Evolutionary conservation across 2,888 invertebrate genomes (phyloP), one percentile per base, ranked within the genome.

Genomic region (Cerastoderma edule): DNA sequence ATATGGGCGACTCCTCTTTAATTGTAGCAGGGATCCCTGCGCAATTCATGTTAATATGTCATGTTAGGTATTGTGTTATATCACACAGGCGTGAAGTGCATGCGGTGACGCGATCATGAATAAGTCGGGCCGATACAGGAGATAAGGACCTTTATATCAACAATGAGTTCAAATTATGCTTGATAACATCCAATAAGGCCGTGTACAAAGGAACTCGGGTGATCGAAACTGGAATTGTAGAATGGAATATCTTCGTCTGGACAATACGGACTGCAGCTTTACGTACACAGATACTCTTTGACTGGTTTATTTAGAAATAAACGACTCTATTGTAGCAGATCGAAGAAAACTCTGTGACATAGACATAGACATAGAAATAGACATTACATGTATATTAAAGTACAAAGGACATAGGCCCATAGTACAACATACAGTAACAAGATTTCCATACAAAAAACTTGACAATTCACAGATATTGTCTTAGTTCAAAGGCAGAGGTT

Each of bases 1-100:
- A n/a, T n/a, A n/a, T n/a, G n/a, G n/a, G n/a, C n/a, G n/a, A n/a
- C n/a, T n/a, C n/a, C n/a, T n/a, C 4, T 13, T 1, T 24, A n/a
- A 8, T 22, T 24, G 16, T 22, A 22, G 50, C 6, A 16, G 6
- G 6, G 6, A 50, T 10, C 10, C 50, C 6, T 50, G 10, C 6
- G 6, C 22, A 50, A 27, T 8, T 8, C 13, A 54, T 54, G 13
- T 13, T 28, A 53, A 3, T 53, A 46, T 46, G 1, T 16, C 46
- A 46, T n/a, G n/a, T 46, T 46, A 46, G n/a, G n/a, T 46, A 46
- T 46, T 46, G 16, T 16, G 46, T 46, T 46, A 19, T 46, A 46
- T 46, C 46, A n/a, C 46, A 19, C 46, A 46, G 16, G 46, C 46
- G 46, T 46, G 16, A 5, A 46, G 46, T 46, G 46, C 46, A 46